Evolutionary conservation across 2,888 invertebrate genomes (phyloP), one percentile per base, ranked within the genome.

Genomic region (Thereva unica): DNA sequence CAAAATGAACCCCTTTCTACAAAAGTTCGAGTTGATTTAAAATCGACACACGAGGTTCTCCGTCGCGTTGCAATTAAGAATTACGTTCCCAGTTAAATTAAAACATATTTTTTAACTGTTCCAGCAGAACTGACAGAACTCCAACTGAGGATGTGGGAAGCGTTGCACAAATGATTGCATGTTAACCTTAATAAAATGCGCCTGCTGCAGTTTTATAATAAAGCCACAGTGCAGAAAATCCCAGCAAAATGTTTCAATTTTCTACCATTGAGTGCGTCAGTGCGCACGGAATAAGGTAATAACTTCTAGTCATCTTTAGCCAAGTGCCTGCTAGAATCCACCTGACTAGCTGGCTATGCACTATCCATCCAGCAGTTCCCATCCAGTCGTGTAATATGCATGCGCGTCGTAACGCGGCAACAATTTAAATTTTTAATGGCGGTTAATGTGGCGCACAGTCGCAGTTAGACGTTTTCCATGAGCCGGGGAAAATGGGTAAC

Each of bases 351-450:
- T 42, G 4, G 42, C n/a, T n/a, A 42, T 6, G 7, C 47, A 3
- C 4, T 47, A 3, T 47, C 12, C 47, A n/a, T 47, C 47, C 10
- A 5, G n/a, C 9, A 12, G 44, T 44, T 59, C 59, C 34, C 56
- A 44, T 44, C 56, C 56, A 44, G 44, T 59, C 59, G 45, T 59
- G 59, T 47, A 59, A 59, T 59, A 59, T 49, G 47, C 23, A 23
- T 23, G 23, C 23, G 23, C 23, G 23, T 23, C 23, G 23, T 23
- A 23, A 23, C 38, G 59, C 49, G 59, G 49, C 38, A 42, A 41
- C 64, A 57, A 68, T 68, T 68, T 68, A 64, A 66, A 68, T 68
- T 68, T 68, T 54, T 68, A 68, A 68, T 68, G 55, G 66, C 63
- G 59, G 64, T 57, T 65, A 68, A 68, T 52, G 53, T 23, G 65